phyloP scores from a whole-genome alignment of 2,888 invertebrate genomes.

The Nephrotoma flavescens region DNA sequence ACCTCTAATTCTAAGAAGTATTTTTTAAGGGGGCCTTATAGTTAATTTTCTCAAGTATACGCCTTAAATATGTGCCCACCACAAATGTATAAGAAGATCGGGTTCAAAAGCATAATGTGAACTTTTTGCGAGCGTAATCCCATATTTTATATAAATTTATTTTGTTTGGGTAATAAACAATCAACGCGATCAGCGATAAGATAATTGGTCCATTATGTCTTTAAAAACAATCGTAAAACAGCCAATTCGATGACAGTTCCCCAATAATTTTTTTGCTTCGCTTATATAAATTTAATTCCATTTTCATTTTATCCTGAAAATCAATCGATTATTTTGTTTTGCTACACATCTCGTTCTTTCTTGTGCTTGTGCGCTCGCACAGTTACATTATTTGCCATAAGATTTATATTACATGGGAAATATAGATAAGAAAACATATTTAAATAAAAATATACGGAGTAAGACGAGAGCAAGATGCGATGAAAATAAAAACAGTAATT shows the following conservation, averaged over 20 bases:
- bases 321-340: background rate
- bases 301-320: background rate
- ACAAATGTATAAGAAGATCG: background rate
- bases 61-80: background rate
- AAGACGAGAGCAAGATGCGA: background rate
- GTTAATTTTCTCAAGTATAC: background rate
- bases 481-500: background rate
- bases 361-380: background rate
- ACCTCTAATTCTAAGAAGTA: background rate
- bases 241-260: slow-evolving; percentile 2
- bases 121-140: background rate
- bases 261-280: background rate
- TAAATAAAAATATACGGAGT: background rate
- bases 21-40: background rate
- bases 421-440: background rate
- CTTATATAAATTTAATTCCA: background rate
- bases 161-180: slow-evolving; percentile 1
- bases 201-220: slow-evolving; percentile 10
- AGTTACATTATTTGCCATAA: background rate
- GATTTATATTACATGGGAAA: background rate
- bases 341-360: background rate
- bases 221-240: slow-evolving; percentile 6
- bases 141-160: background rate
- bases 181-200: slow-evolving; percentile 8
- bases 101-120: no score